phyloP scores from a whole-genome alignment of 2,113 vertebrate species.

The Pavo muticus region DNA sequence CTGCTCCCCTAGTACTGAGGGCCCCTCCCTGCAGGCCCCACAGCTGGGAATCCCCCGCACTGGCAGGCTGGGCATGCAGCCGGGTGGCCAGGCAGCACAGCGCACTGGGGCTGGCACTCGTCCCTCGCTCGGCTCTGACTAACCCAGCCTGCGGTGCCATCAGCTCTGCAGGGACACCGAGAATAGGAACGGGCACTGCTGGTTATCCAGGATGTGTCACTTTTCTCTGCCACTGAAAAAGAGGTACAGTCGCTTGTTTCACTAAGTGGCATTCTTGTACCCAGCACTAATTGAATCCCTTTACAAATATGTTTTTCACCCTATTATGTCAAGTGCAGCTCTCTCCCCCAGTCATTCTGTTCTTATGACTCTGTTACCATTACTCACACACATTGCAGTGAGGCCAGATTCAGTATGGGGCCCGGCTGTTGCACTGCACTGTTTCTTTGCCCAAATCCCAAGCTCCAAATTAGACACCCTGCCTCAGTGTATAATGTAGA shows the following conservation, averaged over 20 bases:
- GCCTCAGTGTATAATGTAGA: neutral
- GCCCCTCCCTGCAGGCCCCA: neutral
- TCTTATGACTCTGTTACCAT: slow-evolving; percentile 12
- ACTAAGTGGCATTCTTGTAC: slow-evolving; percentile 23
- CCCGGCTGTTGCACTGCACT: neutral
- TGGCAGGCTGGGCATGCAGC: neutral
- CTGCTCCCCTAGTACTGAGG: rapidly evolving
- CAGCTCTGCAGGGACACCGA: neutral
- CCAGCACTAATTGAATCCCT: slow-evolving; percentile 39
- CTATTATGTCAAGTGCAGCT: neutral
- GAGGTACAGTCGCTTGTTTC: slow-evolving; percentile 14
- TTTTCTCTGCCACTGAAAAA: neutral
- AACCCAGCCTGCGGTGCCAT: rapidly evolving
- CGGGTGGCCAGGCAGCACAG: rapidly evolving
- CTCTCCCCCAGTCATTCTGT: slow-evolving; percentile 29
- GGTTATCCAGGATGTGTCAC: neutral
- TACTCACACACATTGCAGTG: neutral
- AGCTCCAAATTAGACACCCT: neutral
- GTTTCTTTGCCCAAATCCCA: neutral
- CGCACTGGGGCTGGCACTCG: rapidly evolving
- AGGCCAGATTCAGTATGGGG: neutral
- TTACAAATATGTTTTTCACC: slow-evolving; percentile 42
- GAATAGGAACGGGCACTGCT: neutral
- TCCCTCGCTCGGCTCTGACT: neutral
- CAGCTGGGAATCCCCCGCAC: neutral